phyloP scores from a whole-genome alignment of 92 coral and sea anemone genomes.

The Paragorgia papillata region DNA sequence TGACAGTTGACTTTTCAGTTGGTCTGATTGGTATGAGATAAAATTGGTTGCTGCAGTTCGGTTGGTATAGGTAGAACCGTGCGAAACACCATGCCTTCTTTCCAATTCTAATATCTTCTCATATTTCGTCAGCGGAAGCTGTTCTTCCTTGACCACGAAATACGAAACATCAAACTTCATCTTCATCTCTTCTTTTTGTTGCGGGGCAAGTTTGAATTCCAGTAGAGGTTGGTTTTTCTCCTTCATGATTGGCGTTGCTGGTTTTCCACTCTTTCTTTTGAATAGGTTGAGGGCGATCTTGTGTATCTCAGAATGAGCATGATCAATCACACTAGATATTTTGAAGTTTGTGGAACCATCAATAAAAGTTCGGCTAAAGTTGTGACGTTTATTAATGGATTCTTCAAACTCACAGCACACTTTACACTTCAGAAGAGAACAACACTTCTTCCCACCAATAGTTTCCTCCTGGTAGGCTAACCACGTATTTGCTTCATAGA shows the following conservation, averaged over 20 bases:
- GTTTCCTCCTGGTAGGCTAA: conserved; percentile 33
- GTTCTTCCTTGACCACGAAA: conserved; percentile 56
- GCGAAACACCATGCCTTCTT: conserved; percentile 48
- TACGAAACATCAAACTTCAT: conserved; percentile 44
- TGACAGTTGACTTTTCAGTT: conserved; percentile 34
- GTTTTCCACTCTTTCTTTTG: conserved; percentile 41
- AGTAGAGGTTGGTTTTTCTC: conserved; percentile 38
- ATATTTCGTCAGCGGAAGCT: conserved; percentile 52
- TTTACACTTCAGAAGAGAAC: conserved; percentile 31
- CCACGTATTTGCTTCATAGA: conserved; percentile 43
- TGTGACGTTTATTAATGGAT: conserved; percentile 38
- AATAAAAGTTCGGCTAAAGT: conserved; percentile 50
- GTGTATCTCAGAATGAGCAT: conserved; percentile 44
- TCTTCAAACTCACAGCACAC: conserved; percentile 49
- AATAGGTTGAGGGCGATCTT: neutral
- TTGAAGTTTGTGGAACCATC: conserved; percentile 54
- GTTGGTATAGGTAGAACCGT: conserved; percentile 37
- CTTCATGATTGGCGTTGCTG: neutral
- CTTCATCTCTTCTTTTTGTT: conserved; percentile 40
- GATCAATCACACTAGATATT: conserved; percentile 47
- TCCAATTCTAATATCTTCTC: conserved; percentile 52
- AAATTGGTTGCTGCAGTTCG: conserved; percentile 54
- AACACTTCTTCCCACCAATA: conserved; percentile 10
- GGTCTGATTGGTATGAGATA: conserved; percentile 52
- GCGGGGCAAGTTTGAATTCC: conserved; percentile 45